Conservation (phyloP, 2,888 invertebrate species). For the Clitarchus hookeri region DNA sequence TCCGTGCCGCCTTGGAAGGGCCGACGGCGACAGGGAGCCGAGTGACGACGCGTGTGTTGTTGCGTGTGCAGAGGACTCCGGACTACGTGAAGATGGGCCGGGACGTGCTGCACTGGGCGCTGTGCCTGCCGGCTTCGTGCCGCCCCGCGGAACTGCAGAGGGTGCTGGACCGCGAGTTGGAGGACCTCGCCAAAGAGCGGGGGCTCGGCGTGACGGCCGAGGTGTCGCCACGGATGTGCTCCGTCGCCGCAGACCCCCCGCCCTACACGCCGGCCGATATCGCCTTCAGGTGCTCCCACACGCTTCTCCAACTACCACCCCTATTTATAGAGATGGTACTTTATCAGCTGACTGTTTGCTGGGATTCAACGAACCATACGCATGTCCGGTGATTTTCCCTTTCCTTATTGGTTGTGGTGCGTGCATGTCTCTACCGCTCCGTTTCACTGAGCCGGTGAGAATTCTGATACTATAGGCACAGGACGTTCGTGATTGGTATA, state of each 20-base stretch:
- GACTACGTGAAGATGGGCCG: slow-evolving; percentile 23
- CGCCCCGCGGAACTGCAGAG: slow-evolving; percentile 10
- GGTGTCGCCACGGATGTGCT: slow-evolving; percentile 28
- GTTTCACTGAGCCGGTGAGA: too few relatives aligned
- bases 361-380: too few relatives aligned
- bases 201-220: slow-evolving; percentile 28
- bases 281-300: slow-evolving; percentile 23
- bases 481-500: too few relatives aligned
- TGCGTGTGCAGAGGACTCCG: neutral
- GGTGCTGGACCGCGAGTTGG: slow-evolving; percentile 29
- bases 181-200: neutral
- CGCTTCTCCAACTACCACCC: too few relatives aligned
- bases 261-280: slow-evolving; percentile 27
- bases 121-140: slow-evolving; percentile 31
- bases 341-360: too few relatives aligned
- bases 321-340: too few relatives aligned
- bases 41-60: neutral
- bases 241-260: neutral
- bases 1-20: too few relatives aligned
- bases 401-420: too few relatives aligned
- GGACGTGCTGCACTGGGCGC: slow-evolving; percentile 30
- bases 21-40: too few relatives aligned
- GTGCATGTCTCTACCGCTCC: too few relatives aligned
- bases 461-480: too few relatives aligned
- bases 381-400: too few relatives aligned